Evolutionary conservation across 2,888 invertebrate genomes (phyloP).

Genomic region (Scaptomyza flava): DNA sequence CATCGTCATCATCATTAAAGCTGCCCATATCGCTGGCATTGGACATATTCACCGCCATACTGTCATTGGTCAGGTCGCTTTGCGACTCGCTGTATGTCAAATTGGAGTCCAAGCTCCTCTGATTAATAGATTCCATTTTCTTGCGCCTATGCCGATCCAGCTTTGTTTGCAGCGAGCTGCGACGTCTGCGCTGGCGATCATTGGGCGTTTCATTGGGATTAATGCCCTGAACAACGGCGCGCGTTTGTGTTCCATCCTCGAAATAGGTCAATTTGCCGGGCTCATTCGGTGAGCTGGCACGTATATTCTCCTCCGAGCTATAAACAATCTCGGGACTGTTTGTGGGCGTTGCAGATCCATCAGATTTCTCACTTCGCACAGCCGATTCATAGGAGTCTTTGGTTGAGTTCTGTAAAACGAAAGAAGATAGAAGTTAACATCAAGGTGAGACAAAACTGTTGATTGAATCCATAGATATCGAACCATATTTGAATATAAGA

Average conservation of each 20-base stretch:
- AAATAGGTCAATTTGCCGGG: conserved; percentile 79
- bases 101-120: conserved; percentile 69
- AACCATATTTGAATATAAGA: no score
- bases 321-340: conserved; percentile 80
- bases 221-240: conserved; percentile 71
- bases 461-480: no score
- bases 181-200: conserved; percentile 83
- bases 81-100: conserved; percentile 64
- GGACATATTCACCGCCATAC: conserved; percentile 62
- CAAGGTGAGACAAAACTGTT: no score
- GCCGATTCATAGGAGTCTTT: conserved; percentile 84
- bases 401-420: conserved; percentile 69
- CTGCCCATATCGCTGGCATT: conserved; percentile 65
- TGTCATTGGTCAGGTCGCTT: conserved; percentile 69
- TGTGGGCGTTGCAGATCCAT: conserved; percentile 75
- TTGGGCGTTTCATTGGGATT: conserved; percentile 73
- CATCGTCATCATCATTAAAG: conserved; percentile 67
- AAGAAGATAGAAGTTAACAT: background rate
- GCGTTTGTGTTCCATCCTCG: conserved; percentile 78
- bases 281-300: conserved; percentile 82
- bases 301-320: conserved; percentile 81
- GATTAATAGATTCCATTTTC: conserved; percentile 80
- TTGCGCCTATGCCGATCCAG: conserved; percentile 84
- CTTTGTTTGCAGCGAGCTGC: conserved; percentile 84
- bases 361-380: conserved; percentile 83